Conservation (phyloP, 1,140 invertebrate species). For the Cepaea nemoralis region DNA sequence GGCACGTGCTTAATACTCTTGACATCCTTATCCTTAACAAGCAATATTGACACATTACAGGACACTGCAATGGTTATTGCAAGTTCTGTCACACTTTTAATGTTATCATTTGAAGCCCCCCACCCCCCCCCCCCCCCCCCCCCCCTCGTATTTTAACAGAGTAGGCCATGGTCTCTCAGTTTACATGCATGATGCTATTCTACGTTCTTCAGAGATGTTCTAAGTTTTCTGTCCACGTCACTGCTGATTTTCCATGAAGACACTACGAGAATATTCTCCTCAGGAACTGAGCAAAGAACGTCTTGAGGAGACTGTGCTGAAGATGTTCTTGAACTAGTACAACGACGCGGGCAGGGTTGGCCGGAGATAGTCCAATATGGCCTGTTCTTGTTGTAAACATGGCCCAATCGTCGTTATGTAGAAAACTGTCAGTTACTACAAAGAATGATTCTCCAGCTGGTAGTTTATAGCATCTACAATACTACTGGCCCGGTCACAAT, state of each 20-base stretch:
- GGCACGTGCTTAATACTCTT: too few relatives aligned
- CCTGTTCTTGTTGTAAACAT: conserved; percentile 8
- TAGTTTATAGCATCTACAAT: conserved; percentile 22
- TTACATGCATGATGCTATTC: too few relatives aligned
- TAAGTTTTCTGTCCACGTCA: not conserved
- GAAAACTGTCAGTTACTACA: conserved; percentile 12
- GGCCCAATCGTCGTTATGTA: conserved; percentile 4
- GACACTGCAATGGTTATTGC: too few relatives aligned
- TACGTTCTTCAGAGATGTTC: too few relatives aligned
- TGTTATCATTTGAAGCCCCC: too few relatives aligned
- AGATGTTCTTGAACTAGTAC: not conserved
- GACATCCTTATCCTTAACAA: too few relatives aligned
- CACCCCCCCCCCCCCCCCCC: too few relatives aligned
- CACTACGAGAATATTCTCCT: conserved; percentile 17
- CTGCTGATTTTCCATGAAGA: not conserved
- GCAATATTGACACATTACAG: too few relatives aligned
- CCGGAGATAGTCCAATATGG: not conserved
- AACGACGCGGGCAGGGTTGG: conserved; percentile 13
- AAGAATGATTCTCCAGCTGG: conserved; percentile 24
- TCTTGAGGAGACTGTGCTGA: not conserved
- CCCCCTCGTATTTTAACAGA: too few relatives aligned
- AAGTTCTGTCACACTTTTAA: too few relatives aligned
- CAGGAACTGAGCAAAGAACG: not conserved
- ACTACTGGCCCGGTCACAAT: not conserved
- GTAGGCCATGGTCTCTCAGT: too few relatives aligned